Evolutionary conservation across 2,113 vertebrate genomes (phyloP), one percentile per base, ranked within the genome.

Genomic region (Ahaetulla prasina): DNA sequence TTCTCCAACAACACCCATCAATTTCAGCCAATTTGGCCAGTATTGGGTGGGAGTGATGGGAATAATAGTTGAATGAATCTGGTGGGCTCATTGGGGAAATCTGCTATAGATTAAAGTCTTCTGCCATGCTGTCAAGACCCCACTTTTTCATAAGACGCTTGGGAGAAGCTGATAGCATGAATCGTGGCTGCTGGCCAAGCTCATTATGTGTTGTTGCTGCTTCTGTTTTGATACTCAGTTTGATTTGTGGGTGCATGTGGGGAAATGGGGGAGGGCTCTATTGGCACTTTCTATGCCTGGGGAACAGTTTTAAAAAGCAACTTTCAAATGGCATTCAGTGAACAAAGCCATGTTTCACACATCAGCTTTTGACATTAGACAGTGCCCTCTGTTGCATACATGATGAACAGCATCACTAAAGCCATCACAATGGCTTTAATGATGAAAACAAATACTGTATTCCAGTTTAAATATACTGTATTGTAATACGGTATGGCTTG

Each of bases 331-430:
- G 50, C 52, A 27, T 47, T 93, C 12, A 87, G 27, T 53, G 86
- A 8, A 35, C 39, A 39, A 35, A 0, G 8, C 10, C 53, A 85
- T 43, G 35, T 9, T 87, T 87, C 89, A 60, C 2, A 10, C 91
- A 74, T 57, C 23, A 18, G 57, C 12, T 60, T 91, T 85, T 2
- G 43, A 95, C 91, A 90, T 88, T 27, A 93, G 63, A n/a, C 11
- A 94, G 91, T 93, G 92, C 94, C 94, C 93, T 94, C 91, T 97
- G 85, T 84, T 88, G 92, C 87, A 87, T 90, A 86, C 53, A 54
- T 55, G 91, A 94, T 1, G 92, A 94, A 88, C 50, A 18, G 63
- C 90, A 94, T 68, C 91, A 4, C 60, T 55, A n/a, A n/a, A n/a
- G n/a, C n/a, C n/a, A n/a, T 74, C 94, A 57, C 80, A 54, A 93